These are phyloP conservation scores for Hemitrygon akajei DNA, from an alignment of 2,797 vertebrate species.

Conservation along the genomic window DNA sequence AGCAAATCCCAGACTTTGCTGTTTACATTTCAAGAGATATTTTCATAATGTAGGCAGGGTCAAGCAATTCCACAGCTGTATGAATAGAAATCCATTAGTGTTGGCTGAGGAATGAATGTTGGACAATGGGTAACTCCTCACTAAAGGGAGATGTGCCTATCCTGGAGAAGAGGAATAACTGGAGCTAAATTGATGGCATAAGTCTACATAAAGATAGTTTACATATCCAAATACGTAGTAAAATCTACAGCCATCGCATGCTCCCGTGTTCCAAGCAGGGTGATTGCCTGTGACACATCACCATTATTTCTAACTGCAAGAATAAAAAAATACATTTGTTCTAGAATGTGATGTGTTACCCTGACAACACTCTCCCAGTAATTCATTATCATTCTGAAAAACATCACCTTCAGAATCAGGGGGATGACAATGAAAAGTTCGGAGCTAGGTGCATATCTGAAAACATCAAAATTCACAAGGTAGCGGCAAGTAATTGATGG, in stretches of 20 bases:
- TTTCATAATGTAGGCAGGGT: neutral
- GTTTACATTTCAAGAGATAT: neutral
- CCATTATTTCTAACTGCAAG: constrained; percentile 22
- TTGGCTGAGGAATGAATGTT: neutral
- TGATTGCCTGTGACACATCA: constrained; percentile 23
- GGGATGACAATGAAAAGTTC: neutral
- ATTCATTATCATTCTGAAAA: constrained; percentile 27
- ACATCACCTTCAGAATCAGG: constrained; percentile 20
- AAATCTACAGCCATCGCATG: neutral
- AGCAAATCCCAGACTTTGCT: neutral
- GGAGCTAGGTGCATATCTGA: neutral
- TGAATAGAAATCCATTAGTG: neutral
- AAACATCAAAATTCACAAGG: neutral
- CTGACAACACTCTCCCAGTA: constrained; percentile 26
- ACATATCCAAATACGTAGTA: neutral
- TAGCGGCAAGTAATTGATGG: neutral
- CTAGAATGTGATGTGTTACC: constrained; percentile 32
- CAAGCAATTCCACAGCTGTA: neutral
- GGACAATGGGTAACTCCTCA: neutral
- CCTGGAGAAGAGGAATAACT: too few relatives aligned
- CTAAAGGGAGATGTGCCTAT: neutral
- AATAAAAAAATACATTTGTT: constrained; percentile 30
- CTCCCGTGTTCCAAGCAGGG: neutral
- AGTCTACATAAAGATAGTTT: neutral
- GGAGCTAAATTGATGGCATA: neutral